phyloP scores from a whole-genome alignment of 2,888 invertebrate species.

The Aleiodes testaceus region DNA sequence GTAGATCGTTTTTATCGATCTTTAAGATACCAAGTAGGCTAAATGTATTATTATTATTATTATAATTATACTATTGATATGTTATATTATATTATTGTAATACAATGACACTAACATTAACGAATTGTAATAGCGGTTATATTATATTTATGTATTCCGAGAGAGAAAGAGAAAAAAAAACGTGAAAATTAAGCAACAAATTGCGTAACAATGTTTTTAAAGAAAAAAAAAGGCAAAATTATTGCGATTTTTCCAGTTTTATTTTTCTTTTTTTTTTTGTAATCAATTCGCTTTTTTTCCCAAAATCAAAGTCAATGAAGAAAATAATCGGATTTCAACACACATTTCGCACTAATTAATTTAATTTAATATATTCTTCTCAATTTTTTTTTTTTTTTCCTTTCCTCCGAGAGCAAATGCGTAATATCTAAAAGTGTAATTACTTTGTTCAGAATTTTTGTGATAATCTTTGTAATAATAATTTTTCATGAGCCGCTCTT shows the following conservation, averaged over 20 bases:
- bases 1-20: constrained; percentile 58
- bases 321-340: too few species aligned
- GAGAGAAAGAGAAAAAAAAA: constrained; percentile 44
- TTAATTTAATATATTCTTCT: neutral
- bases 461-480: constrained; percentile 17
- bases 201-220: constrained; percentile 1
- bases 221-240: neutral
- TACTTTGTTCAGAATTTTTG: constrained; percentile 15
- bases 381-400: neutral
- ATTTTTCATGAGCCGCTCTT: constrained; percentile 11
- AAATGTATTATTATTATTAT: constrained; percentile 66
- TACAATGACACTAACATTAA: constrained; percentile 68
- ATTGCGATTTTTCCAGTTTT: neutral
- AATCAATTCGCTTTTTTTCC: neutral
- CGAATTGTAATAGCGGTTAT: constrained; percentile 68
- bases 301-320: neutral
- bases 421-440: neutral
- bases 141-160: constrained; percentile 69
- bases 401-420: neutral
- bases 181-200: constrained; percentile 15
- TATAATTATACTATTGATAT: constrained; percentile 59
- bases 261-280: neutral
- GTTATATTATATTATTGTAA: constrained; percentile 58
- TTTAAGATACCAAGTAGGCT: constrained; percentile 65
- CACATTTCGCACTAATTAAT: too few species aligned